Evolutionary conservation across 2,888 invertebrate species (phyloP).

Genomic region (Zonitis immaculata): DNA sequence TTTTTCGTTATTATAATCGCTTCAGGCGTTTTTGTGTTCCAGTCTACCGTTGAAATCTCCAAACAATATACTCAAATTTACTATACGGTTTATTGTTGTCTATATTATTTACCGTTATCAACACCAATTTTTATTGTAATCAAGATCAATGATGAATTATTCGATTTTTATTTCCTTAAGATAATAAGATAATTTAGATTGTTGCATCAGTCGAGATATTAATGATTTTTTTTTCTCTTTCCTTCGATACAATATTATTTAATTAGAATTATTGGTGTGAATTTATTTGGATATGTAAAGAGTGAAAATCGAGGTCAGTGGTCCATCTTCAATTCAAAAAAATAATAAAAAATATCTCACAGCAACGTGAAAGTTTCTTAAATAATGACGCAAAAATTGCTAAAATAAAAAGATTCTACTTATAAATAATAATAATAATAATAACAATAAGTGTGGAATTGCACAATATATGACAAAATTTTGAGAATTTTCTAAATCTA

Average conservation of each 20-base stretch:
- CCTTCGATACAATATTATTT: too few relatives aligned
- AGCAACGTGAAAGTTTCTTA: constrained; percentile 15
- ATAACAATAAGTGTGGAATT: too few relatives aligned
- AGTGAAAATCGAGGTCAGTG: constrained; percentile 5
- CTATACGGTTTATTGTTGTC: not conserved
- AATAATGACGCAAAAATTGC: not conserved
- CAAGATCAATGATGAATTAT: too few relatives aligned
- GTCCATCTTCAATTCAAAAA: constrained; percentile 3
- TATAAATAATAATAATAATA: too few relatives aligned
- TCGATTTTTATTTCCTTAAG: not conserved
- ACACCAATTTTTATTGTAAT: not conserved
- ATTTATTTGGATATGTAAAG: not conserved
- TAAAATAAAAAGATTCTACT: not conserved
- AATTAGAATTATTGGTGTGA: too few relatives aligned
- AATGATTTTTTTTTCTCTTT: too few relatives aligned
- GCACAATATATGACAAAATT: constrained; percentile 1
- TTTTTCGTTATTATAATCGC: not conserved
- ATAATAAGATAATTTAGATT: too few relatives aligned
- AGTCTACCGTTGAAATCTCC: not conserved
- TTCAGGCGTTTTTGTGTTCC: not conserved
- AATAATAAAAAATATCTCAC: constrained; percentile 10
- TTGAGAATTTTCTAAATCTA: not conserved
- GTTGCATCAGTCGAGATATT: not conserved
- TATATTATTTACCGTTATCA: not conserved
- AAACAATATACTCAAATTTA: not conserved